Percentiles rank a stretch among this genome's conserved stretches.
phyloP scores from a whole-genome alignment of 2,113 vertebrate species.

The Mormyrus iriodes region DNA sequence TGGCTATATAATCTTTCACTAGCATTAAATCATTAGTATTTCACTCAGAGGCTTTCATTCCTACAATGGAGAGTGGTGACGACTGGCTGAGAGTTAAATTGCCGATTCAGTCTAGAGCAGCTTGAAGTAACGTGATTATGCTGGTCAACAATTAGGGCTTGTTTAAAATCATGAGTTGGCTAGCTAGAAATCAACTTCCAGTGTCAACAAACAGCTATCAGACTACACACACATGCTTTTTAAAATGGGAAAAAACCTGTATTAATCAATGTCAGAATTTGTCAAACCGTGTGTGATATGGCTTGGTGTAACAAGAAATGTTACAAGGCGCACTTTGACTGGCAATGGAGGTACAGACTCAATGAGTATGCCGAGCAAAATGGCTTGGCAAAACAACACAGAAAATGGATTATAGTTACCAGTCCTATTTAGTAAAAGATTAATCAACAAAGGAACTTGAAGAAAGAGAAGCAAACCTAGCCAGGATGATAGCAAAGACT shows the following conservation, averaged over 20 bases:
- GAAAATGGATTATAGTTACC: conserved; percentile 30
- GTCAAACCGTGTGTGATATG: conserved; percentile 35
- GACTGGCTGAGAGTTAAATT: background rate
- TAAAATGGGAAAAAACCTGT: conserved; percentile 55
- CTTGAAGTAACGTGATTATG: background rate
- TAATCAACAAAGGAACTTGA: background rate
- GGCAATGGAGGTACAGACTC: background rate
- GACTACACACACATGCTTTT: conserved; percentile 22
- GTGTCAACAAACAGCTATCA: too few relatives aligned
- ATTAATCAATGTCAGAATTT: conserved; percentile 54
- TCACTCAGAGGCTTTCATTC: background rate
- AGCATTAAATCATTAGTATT: background rate
- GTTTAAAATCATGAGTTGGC: background rate
- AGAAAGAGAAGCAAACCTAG: background rate
- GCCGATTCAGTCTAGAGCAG: background rate
- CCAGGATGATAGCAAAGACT: conserved; percentile 38
- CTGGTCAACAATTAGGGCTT: background rate
- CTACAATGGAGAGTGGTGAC: background rate
- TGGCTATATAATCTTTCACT: background rate
- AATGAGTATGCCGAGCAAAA: background rate
- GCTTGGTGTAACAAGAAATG: conserved; percentile 47
- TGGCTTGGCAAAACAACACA: conserved; percentile 16
- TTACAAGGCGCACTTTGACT: conserved; percentile 39
- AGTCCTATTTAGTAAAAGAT: background rate
- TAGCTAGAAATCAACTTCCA: background rate